These are phyloP conservation scores for Drosophila rufa DNA, from an alignment of 1,140 invertebrate species.

Conservation along the genomic window DNA sequence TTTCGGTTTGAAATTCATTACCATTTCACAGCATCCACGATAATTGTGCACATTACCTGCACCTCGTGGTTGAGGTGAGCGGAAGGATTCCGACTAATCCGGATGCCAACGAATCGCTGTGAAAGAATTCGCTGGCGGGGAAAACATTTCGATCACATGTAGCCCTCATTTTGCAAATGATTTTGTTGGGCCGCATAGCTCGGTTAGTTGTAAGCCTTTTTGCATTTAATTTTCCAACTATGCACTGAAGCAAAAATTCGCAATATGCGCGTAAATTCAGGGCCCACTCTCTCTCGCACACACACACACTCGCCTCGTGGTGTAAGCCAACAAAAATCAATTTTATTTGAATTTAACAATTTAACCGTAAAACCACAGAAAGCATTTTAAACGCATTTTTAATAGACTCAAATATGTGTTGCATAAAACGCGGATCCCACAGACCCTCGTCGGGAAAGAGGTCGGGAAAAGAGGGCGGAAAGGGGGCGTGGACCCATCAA, in stretches of 20 bases:
- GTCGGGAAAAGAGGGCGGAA: not conserved
- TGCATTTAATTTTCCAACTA: slow-evolving; percentile 62
- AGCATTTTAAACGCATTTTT: slow-evolving; percentile 85
- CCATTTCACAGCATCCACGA: not conserved
- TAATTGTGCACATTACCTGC: not conserved
- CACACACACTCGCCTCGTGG: not conserved
- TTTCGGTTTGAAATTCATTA: not conserved
- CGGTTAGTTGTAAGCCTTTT: slow-evolving; percentile 53
- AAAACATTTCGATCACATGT: slow-evolving; percentile 45
- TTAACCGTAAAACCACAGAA: slow-evolving; percentile 85
- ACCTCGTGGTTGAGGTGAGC: not conserved
- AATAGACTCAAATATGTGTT: slow-evolving; percentile 85
- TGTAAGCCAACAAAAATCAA: slow-evolving; percentile 71
- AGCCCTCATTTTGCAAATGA: slow-evolving; percentile 49
- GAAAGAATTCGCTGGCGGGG: slow-evolving; percentile 14
- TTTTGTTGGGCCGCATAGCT: slow-evolving; percentile 51
- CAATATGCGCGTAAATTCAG: slow-evolving; percentile 47
- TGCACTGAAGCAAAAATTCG: slow-evolving; percentile 49
- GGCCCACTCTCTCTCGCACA: not conserved
- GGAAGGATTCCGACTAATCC: slow-evolving; percentile 27
- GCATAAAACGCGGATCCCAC: slow-evolving; percentile 66
- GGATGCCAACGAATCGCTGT: slow-evolving; percentile 11
- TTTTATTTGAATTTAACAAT: slow-evolving; percentile 84
- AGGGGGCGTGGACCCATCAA: slow-evolving; percentile 24
- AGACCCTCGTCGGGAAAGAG: not conserved